Percentiles rank a stretch among this genome's conserved stretches.
phyloP scores from a whole-genome alignment of 2,888 invertebrate species.

The Thera obeliscata region DNA sequence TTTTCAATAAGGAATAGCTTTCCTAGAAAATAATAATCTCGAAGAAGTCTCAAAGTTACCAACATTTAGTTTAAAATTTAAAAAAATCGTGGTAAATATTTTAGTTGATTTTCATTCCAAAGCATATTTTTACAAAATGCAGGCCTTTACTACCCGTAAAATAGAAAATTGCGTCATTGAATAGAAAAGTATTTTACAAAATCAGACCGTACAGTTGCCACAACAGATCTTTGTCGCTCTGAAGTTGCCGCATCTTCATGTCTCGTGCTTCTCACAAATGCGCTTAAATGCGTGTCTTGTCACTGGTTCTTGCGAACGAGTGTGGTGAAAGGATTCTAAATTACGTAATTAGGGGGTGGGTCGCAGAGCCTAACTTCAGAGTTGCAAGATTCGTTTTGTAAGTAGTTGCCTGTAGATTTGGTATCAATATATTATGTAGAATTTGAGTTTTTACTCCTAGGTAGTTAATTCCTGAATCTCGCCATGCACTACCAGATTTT shows the following conservation, averaged over 20 bases:
- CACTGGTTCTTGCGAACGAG: too few relatives aligned
- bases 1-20: too few relatives aligned
- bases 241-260: not conserved
- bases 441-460: constrained; percentile 48
- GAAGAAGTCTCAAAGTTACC: too few relatives aligned
- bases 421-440: constrained; percentile 44
- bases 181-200: not conserved
- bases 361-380: not conserved
- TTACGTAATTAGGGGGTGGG: not conserved
- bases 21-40: too few relatives aligned
- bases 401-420: constrained; percentile 49
- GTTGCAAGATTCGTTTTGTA: constrained; percentile 36
- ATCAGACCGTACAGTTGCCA: not conserved
- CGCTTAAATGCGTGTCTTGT: too few relatives aligned
- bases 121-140: too few relatives aligned
- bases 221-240: not conserved
- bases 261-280: not conserved
- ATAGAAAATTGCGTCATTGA: too few relatives aligned
- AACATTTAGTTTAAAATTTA: too few relatives aligned
- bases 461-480: constrained; percentile 41
- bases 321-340: not conserved
- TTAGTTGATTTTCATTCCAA: too few relatives aligned
- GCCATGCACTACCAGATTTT: constrained; percentile 45
- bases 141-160: too few relatives aligned
- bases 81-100: too few relatives aligned